Conservation (phyloP, 2,888 invertebrate species). For the Osedax frankpressi region DNA sequence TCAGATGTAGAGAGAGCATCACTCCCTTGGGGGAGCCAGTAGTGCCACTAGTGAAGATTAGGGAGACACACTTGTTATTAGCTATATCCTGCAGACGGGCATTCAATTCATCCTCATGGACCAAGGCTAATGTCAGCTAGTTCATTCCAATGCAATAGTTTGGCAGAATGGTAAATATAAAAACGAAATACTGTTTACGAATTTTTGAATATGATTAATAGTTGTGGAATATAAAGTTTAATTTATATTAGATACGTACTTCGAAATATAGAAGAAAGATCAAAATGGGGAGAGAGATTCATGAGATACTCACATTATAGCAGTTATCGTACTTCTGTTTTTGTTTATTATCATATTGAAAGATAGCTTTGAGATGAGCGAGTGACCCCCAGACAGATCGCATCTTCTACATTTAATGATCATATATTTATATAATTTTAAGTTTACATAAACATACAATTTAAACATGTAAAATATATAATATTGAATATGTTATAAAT, state of each 20-base stretch:
- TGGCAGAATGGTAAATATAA: not conserved
- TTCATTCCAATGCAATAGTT: constrained; percentile 38
- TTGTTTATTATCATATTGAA: constrained; percentile 53
- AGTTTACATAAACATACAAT: too few relatives aligned
- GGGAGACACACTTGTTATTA: constrained; percentile 40
- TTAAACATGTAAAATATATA: too few relatives aligned
- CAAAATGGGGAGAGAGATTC: too few relatives aligned
- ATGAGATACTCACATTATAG: constrained; percentile 36
- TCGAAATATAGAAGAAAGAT: too few relatives aligned
- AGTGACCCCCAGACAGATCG: constrained; percentile 46
- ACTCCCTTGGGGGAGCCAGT: constrained; percentile 66
- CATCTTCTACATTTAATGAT: constrained; percentile 72
- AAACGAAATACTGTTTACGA: too few relatives aligned
- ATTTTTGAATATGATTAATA: too few relatives aligned
- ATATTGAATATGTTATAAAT: too few relatives aligned
- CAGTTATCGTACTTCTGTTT: constrained; percentile 30
- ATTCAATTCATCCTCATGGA: constrained; percentile 32
- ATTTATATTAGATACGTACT: too few relatives aligned
- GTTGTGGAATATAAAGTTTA: too few relatives aligned
- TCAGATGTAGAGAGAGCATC: constrained; percentile 63
- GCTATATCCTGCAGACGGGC: constrained; percentile 30
- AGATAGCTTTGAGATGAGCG: constrained; percentile 59
- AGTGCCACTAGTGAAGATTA: constrained; percentile 45
- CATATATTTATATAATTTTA: too few relatives aligned
- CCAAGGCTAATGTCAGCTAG: too few relatives aligned